Conservation (phyloP, 2,797 vertebrate species). For the Gambelia wislizenii region DNA sequence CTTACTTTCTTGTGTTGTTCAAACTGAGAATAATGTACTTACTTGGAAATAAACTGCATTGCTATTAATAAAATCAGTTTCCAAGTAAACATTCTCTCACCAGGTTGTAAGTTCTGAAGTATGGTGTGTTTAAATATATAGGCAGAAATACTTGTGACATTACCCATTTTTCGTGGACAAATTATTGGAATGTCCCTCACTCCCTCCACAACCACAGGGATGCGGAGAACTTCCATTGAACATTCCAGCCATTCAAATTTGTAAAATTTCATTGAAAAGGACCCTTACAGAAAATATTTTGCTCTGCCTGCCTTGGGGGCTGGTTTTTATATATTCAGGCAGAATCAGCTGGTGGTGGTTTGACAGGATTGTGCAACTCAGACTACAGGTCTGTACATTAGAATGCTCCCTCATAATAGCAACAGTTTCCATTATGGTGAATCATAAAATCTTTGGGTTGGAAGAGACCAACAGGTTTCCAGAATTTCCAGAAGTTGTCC, state of each 20-base stretch:
- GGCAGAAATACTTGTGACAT: not conserved
- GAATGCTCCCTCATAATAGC: not conserved
- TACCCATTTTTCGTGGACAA: not conserved
- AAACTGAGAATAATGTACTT: not conserved
- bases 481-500: no score
- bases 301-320: not conserved
- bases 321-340: not conserved
- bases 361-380: not conserved
- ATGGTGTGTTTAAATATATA: not conserved
- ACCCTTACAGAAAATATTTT: not conserved
- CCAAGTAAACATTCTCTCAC: not conserved
- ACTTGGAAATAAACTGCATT: not conserved
- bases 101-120: not conserved
- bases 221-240: not conserved
- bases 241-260: not conserved
- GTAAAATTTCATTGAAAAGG: not conserved
- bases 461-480: not conserved
- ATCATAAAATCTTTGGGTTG: not conserved
- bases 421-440: not conserved
- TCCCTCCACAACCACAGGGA: not conserved
- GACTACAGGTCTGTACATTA: not conserved
- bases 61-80: not conserved
- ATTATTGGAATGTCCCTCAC: no score
- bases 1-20: not conserved
- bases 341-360: not conserved